Base-by-base conservation (phyloP, 2,797 vertebrate species). In the Eulemur mongoz region DNA sequence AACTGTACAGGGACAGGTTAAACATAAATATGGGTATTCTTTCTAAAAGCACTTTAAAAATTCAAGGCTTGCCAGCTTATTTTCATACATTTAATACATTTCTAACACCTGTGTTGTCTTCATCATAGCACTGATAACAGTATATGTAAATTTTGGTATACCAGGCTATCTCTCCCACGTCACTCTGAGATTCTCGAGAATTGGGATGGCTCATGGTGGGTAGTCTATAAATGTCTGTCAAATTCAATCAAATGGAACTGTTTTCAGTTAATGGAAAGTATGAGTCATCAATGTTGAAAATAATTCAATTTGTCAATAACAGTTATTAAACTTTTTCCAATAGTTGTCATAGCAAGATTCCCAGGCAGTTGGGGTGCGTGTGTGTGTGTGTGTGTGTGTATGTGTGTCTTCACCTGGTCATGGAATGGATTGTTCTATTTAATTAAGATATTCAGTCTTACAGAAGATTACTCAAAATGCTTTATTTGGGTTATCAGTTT, bases 251-350 rank as follows among this genome's bases (percentile, higher is more conserved):
- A 81, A 84, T 84, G n/a, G n/a, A 90, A 86, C 63, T 40, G 9
- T 45, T 94, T 95, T 97, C 72, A 93, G 25, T 84, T 80, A 94
- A 65, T 92, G 43, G 69, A 88, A 87, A 90, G 12, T 52, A 82
- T 70, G n/a, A 85, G 32, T 67, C 38, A 52, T 73, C 30, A 52
- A 40, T 76, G 27, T 61, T 89, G 45, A 89, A 73, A 95, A 81
- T 69, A 73, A 78, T 54, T 91, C 72, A 65, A 6, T 81, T 89
- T 73, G 13, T 84, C 50, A 90, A 43, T 80, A 63, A 48, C 38
- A 35, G 22, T 67, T 84, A 57, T 22, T 57, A 57, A 57, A 54
- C 50, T 89, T 89, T 61, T 50, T 63, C 25, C 69, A 75, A 50
- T 25, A 18, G 15, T 52, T 89, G 18, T 72, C 17, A 50, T 61